Evolutionary conservation across 2,797 vertebrate species (phyloP), one percentile per base, ranked within the genome.

Genomic region (Sebastes cheni): DNA sequence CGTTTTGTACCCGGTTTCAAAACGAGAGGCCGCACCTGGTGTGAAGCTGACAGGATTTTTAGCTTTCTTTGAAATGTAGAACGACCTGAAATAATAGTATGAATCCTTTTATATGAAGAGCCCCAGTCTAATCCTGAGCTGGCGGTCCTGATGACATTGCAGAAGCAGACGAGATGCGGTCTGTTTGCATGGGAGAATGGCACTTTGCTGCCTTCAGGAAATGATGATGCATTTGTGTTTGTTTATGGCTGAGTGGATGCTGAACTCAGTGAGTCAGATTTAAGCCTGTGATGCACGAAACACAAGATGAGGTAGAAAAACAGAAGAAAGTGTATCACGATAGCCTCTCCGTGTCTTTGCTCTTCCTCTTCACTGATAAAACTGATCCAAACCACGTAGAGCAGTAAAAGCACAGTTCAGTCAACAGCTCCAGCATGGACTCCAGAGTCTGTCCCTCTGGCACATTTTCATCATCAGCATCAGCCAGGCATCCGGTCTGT

Each of bases 261-360:
- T 86, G 56, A 80, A 80, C 67, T 75, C 92, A 12, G 64, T 91
- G 91, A 93, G 86, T 84, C 88, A 74, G 73, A 81, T 50, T 29
- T 30, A 85, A 82, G 27, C 86, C 62, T 71, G 75, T 58, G 86
- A 86, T 73, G 81, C 75, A 39, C 78, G 50, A 82, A 79, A 75
- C 70, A 25, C 67, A 62, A 56, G 72, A 73, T 14, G 22, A 71
- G 29, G 13, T 29, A 83, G 13, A 25, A 58, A 59, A 77, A 62
- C 12, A 32, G 23, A 64, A 0, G 0, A 23, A 66, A 62, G 29
- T 14, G 13, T 22, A 58, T 79, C 36, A 54, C 2, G 2, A 23
- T 20, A 69, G 75, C 18, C n/a, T 73, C 23, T 58, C n/a, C 52
- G 68, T 32, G 22, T 66, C 50, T 81, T 66, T 60, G 50, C 25